Evolutionary conservation across 2,113 vertebrate species (phyloP).

Genomic region (Anarhynchus alexandrinus): DNA sequence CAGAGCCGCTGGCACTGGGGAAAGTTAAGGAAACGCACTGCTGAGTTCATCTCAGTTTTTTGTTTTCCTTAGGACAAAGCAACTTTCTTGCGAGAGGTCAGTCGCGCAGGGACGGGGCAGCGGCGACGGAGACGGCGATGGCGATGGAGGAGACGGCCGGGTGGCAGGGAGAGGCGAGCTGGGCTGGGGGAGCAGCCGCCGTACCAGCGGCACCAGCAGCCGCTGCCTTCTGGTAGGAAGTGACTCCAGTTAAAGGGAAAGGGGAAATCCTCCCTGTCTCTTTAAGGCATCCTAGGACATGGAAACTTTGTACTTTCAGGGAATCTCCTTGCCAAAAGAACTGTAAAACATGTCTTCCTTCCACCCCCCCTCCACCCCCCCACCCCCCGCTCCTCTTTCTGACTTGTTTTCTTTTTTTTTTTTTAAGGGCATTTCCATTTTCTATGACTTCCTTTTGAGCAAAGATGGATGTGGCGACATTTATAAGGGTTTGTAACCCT

Average conservation of each 20-base stretch:
- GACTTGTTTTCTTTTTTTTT: not conserved
- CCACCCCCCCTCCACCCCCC: not conserved
- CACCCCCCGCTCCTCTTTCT: not conserved
- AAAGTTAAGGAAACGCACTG: not conserved
- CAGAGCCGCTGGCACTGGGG: not conserved
- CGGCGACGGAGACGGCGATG: not conserved
- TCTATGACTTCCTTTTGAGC: slow-evolving; percentile 50
- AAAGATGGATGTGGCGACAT: slow-evolving; percentile 56
- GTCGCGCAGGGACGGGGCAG: not conserved
- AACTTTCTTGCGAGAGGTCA: not conserved
- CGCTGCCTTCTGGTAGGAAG: not conserved
- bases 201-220: not conserved
- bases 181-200: not conserved
- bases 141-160: not conserved
- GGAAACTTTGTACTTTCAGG: slow-evolving; percentile 64
- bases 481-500: slow-evolving; percentile 62
- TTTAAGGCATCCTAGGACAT: slow-evolving; percentile 63
- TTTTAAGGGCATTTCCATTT: slow-evolving; percentile 57
- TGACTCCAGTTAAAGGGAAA: not conserved
- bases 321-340: slow-evolving; percentile 67
- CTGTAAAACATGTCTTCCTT: slow-evolving; percentile 61
- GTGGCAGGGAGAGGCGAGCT: not conserved
- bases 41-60: not conserved
- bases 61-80: slow-evolving; percentile 15
- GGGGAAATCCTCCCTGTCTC: slow-evolving; percentile 69